Evolutionary conservation across 2,797 vertebrate species (phyloP).

Genomic region (Gobionotothen gibberifrons): DNA sequence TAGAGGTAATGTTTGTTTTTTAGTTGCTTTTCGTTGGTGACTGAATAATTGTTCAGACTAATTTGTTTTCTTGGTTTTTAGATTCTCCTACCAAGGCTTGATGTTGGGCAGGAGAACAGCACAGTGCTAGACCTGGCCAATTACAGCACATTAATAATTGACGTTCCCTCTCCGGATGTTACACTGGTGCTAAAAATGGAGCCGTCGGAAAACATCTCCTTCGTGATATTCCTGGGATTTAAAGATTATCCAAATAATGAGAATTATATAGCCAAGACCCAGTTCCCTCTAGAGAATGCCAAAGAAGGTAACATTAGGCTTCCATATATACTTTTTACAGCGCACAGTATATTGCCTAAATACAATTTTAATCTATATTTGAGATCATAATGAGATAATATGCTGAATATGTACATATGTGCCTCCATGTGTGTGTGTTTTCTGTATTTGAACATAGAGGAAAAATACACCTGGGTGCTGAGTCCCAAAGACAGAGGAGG

Average conservation of each 20-base stretch:
- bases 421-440: conserved; percentile 6
- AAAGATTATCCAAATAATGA: conserved; percentile 88
- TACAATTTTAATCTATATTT: background rate
- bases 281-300: conserved; percentile 78
- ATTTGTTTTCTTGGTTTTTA: conserved; percentile 62
- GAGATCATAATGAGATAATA: background rate
- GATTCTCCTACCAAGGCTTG: conserved; percentile 89
- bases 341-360: background rate
- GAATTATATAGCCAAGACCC: conserved; percentile 81
- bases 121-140: conserved; percentile 87
- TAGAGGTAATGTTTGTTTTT: conserved; percentile 84
- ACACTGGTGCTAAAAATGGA: conserved; percentile 91
- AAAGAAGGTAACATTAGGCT: conserved; percentile 80
- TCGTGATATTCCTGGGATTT: conserved; percentile 88
- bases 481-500: conserved; percentile 83
- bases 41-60: background rate
- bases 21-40: background rate
- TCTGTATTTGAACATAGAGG: conserved; percentile 77
- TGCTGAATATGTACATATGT: background rate
- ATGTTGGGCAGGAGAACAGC: conserved; percentile 75
- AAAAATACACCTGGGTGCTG: conserved; percentile 90
- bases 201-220: conserved; percentile 83
- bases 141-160: conserved; percentile 88
- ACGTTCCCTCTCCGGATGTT: conserved; percentile 84
- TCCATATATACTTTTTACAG: background rate